Evolutionary conservation across 1,140 invertebrate species (phyloP).

Genomic region (Drosophila arizonae): DNA sequence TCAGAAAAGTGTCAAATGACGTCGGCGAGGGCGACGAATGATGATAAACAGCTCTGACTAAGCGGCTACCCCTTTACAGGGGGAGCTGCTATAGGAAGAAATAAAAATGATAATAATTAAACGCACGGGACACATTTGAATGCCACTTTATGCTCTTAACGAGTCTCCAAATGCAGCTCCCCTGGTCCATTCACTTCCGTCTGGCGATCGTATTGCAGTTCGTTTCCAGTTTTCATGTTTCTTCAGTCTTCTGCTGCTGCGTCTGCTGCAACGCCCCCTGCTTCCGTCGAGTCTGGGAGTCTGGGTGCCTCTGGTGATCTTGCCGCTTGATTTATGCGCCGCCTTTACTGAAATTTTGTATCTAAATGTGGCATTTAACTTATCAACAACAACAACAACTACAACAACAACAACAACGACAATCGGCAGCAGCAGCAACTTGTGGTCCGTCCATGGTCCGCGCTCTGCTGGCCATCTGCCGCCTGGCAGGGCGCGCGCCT

Average conservation of each 20-base stretch:
- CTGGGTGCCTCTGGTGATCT: constrained; percentile 61
- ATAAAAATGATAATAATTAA: constrained; percentile 76
- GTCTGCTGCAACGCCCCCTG: constrained; percentile 56
- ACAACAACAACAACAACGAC: constrained; percentile 52
- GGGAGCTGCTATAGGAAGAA: constrained; percentile 18
- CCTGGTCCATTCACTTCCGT: constrained; percentile 15
- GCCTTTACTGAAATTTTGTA: constrained; percentile 77
- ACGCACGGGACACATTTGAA: constrained; percentile 65
- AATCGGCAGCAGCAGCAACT: constrained; percentile 37
- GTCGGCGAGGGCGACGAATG: constrained; percentile 75
- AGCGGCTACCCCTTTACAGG: constrained; percentile 34
- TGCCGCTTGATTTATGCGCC: constrained; percentile 73
- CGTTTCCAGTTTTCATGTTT: constrained; percentile 2
- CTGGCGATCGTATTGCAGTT: constrained; percentile 60
- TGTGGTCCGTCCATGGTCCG: constrained; percentile 14
- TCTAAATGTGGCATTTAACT: constrained; percentile 80
- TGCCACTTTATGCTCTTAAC: constrained; percentile 45
- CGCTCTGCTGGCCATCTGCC: constrained; percentile 62
- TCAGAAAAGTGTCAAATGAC: constrained; percentile 77
- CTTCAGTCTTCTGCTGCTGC: constrained; percentile 8
- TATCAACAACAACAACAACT: constrained; percentile 63
- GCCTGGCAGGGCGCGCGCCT: constrained; percentile 54
- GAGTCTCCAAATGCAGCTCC: constrained; percentile 15
- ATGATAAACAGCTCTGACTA: constrained; percentile 77
- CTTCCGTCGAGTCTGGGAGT: constrained; percentile 47